These are phyloP conservation scores for Clarias fuscus DNA, from an alignment of 2,797 vertebrate genomes.

Conservation along the genomic window DNA sequence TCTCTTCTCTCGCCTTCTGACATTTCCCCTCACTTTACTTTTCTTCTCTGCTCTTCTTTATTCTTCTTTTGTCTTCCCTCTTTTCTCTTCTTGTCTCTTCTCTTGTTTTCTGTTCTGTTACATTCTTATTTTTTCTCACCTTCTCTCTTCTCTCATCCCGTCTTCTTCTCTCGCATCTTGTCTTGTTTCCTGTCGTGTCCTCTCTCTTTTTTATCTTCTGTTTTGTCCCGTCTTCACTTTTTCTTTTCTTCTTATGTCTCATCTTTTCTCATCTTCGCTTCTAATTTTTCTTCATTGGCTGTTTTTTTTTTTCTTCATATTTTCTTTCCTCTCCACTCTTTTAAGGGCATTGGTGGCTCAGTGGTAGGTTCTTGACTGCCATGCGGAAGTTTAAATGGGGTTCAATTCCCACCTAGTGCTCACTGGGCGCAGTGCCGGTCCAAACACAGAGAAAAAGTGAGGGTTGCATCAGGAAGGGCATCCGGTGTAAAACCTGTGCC, in stretches of 20 bases:
- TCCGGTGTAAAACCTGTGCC: no score
- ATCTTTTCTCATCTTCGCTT: background rate
- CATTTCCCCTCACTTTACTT: background rate
- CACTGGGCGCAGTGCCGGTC: no score
- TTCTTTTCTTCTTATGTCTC: no score
- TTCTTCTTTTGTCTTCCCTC: background rate
- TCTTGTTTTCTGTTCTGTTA: background rate
- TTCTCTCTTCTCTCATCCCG: no score
- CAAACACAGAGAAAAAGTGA: no score
- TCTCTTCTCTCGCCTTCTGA: background rate
- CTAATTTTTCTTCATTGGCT: background rate
- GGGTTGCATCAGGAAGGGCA: no score
- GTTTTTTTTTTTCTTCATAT: background rate
- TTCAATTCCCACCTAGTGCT: no score
- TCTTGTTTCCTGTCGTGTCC: background rate
- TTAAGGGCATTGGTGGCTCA: no score
- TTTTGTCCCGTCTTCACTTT: background rate
- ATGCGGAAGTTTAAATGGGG: no score
- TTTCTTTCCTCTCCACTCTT: background rate
- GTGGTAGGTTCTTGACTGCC: no score
- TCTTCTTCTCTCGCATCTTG: background rate
- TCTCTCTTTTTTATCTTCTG: background rate
- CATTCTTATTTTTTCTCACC: fast-evolving
- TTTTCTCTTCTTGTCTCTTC: background rate
- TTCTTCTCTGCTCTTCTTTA: background rate